Base-by-base conservation (phyloP, 2,797 vertebrate species). In the Pipistrellus pipistrellus region DNA sequence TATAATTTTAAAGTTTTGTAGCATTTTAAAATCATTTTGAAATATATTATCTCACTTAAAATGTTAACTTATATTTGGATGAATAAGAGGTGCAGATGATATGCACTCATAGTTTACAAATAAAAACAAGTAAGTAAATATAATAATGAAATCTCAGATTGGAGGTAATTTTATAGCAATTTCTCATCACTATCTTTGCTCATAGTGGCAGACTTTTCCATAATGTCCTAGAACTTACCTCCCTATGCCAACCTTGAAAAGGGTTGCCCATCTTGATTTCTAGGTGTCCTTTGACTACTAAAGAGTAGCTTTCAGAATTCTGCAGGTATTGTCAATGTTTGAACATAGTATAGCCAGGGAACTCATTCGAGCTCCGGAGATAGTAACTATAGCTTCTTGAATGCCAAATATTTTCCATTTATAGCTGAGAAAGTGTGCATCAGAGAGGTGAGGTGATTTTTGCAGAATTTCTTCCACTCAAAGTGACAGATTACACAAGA, bases 21-120 rank as follows among this genome's bases (percentile, higher is more conserved):
- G 4, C 35, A 78, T 87, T 92, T 93, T 44, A 59, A 92, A 84
- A 71, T 88, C 4, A 83, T 84, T 87, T 88, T 94, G 35, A 85
- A 86, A 35, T 64, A n/a, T 78, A 35, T 55, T 66, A 73, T 38
- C 27, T 84, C 5, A 11, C 6, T 88, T 84, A 44, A 71, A 88
- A 73, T 94, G 8, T 38, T 95, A 92, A 91, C 35, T 55, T 90
- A 17, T 20, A 82, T 71, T 72, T 81, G 51, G 35, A 57, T 90
- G 41, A 73, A 38, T 35, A 85, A 85, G 30, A 81, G 44, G 23
- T 89, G 4, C 32, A 93, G 86, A 77, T 94, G 12, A 15, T 64
- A 75, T 27, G 20, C 15, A 75, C 27, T 88, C 81, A 64, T 0
- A 92, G 30, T 76, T 78, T 87, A 78, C 17, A 81, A 84, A 83